These are phyloP conservation scores for Suncus etruscus DNA, from an alignment of 2,113 vertebrate species.

Conservation along the genomic window DNA sequence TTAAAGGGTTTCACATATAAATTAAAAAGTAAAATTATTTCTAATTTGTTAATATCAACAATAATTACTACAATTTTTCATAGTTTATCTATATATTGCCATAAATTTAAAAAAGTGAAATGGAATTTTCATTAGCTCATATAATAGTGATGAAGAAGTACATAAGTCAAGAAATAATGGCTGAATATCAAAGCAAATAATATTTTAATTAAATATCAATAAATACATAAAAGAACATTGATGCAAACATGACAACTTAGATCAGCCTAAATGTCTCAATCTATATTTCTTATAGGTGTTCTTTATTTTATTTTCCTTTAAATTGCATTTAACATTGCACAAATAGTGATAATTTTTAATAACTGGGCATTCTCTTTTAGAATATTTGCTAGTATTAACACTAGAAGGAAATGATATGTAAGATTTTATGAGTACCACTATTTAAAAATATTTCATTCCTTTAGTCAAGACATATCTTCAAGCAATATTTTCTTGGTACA, in stretches of 20 bases:
- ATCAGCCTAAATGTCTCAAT: background rate
- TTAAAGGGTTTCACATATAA: background rate
- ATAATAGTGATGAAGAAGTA: background rate
- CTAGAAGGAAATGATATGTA: background rate
- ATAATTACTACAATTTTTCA: background rate
- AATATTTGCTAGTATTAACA: background rate
- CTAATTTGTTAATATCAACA: background rate
- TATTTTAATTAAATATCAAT: constrained; percentile 1
- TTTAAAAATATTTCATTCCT: background rate
- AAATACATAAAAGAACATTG: background rate
- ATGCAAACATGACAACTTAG: background rate
- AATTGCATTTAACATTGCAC: too few relatives aligned
- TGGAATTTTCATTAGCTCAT: background rate
- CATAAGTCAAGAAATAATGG: background rate
- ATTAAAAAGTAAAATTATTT: constrained; percentile 9
- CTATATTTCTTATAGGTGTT: background rate
- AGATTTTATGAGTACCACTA: constrained; percentile 27
- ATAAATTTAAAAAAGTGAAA: constrained; percentile 25
- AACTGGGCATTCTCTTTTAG: too few relatives aligned
- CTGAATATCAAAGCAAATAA: background rate
- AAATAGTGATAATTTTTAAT: too few relatives aligned
- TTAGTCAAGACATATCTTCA: background rate
- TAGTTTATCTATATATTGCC: background rate
- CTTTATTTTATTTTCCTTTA: background rate
- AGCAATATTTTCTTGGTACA: background rate